Conservation (phyloP, 1,140 invertebrate species). For the Brachionus manjavacas region DNA sequence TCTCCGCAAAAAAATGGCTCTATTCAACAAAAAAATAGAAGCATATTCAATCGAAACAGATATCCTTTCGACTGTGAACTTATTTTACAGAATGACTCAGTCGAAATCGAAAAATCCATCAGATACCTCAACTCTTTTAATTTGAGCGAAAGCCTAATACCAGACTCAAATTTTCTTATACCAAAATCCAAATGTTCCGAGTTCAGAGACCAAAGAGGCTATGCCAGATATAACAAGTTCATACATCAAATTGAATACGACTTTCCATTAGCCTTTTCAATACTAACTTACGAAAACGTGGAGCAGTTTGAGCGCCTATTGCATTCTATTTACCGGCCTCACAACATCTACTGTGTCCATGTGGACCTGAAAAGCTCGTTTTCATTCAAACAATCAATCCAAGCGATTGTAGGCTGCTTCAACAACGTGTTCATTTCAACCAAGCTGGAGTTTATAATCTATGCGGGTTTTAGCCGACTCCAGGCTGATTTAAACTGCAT, state of each 20-base stretch:
- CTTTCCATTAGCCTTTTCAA: slow-evolving; percentile 44
- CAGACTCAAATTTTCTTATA: slow-evolving; percentile 11
- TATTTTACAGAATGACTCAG: not conserved
- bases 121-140: not conserved
- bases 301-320: slow-evolving; percentile 44
- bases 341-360: slow-evolving; percentile 44
- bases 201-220: not conserved
- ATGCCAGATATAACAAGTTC: not conserved
- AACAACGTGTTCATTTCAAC: slow-evolving; percentile 50
- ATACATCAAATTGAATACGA: slow-evolving; percentile 20
- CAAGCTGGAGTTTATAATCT: slow-evolving; percentile 46
- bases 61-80: not conserved
- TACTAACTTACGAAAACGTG: slow-evolving; percentile 41
- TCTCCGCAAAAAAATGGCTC: not conserved
- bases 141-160: not conserved
- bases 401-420: slow-evolving; percentile 47
- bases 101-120: not conserved
- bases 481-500: slow-evolving; percentile 50
- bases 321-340: slow-evolving; percentile 26
- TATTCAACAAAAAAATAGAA: not conserved
- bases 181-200: not conserved
- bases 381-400: slow-evolving; percentile 44
- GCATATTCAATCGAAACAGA: not conserved
- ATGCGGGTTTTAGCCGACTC: slow-evolving; percentile 45
- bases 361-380: slow-evolving; percentile 17